Conservation (phyloP, 2,888 invertebrate genomes). For the Mactromeris polynyma region DNA sequence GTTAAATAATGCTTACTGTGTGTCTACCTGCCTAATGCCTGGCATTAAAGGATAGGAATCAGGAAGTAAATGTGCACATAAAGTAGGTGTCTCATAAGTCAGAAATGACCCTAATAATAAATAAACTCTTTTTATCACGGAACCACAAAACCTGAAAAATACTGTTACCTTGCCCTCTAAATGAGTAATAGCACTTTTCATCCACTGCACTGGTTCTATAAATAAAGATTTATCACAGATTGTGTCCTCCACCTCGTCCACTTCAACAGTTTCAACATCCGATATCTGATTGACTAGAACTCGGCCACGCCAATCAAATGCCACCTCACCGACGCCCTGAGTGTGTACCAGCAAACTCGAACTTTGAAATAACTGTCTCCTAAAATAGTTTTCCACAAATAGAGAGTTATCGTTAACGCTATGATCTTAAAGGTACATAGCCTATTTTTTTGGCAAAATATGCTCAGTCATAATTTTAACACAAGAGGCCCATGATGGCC, state of each 20-base stretch:
- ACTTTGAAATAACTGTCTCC: constrained; percentile 93
- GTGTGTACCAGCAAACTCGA: constrained; percentile 93
- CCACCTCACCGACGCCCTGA: constrained; percentile 88
- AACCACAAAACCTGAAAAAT: not conserved
- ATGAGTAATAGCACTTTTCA: constrained; percentile 91
- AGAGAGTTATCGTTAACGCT: not conserved
- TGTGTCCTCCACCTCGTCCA: constrained; percentile 12
- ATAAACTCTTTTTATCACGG: no score
- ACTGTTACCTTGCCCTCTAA: constrained; percentile 92
- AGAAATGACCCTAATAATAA: no score
- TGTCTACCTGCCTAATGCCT: no score
- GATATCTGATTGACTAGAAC: constrained; percentile 60
- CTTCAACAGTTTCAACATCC: constrained; percentile 19
- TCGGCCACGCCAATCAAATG: constrained; percentile 84
- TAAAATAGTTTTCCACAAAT: constrained; percentile 65
- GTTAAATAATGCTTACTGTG: no score
- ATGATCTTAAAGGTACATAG: no score
- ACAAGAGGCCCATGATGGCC: no score
- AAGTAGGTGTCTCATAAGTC: no score
- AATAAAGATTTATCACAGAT: constrained; percentile 93
- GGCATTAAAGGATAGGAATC: no score
- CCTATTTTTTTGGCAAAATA: no score
- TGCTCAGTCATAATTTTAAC: no score
- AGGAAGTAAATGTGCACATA: no score
- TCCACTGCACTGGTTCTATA: constrained; percentile 96